A percentile compares a stretch with the other conserved stretches of the same genome.
Evolutionary conservation across 2,888 invertebrate genomes (phyloP).

Genomic region (Adelognathus sp.): DNA sequence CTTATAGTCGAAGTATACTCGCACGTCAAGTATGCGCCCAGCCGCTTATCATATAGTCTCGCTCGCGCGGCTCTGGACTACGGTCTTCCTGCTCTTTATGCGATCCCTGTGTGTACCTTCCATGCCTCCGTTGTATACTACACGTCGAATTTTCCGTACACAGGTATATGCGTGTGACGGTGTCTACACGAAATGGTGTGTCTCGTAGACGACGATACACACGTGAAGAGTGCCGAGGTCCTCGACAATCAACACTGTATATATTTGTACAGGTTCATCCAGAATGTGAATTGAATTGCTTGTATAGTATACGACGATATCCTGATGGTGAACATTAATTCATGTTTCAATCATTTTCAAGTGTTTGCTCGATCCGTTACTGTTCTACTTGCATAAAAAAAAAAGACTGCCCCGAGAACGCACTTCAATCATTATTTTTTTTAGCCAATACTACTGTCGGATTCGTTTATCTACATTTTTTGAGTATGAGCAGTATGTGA

Average conservation of each 20-base stretch:
- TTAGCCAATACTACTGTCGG: too few species aligned
- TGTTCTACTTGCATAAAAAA: too few species aligned
- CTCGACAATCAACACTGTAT: background rate
- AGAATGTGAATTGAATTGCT: too few species aligned
- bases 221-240: slow-evolving; percentile 33
- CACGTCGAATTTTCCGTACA: slow-evolving; percentile 20
- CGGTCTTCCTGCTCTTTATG: slow-evolving; percentile 76
- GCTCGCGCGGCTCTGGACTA: slow-evolving; percentile 66
- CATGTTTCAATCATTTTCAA: too few species aligned
- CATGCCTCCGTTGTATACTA: slow-evolving; percentile 39
- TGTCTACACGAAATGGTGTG: slow-evolving; percentile 2
- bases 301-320: too few species aligned
- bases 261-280: too few species aligned
- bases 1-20: slow-evolving; percentile 57
- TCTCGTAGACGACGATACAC: slow-evolving; percentile 39
- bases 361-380: too few species aligned
- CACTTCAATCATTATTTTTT: too few species aligned
- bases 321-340: too few species aligned
- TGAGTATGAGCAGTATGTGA: too few species aligned
- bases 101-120: slow-evolving; percentile 57
- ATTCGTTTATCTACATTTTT: too few species aligned
- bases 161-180: background rate
- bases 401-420: too few species aligned
- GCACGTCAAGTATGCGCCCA: slow-evolving; percentile 74
- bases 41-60: slow-evolving; percentile 49